Evolutionary conservation across 2,888 invertebrate species (phyloP).

Genomic region (Drosophila algonquin): DNA sequence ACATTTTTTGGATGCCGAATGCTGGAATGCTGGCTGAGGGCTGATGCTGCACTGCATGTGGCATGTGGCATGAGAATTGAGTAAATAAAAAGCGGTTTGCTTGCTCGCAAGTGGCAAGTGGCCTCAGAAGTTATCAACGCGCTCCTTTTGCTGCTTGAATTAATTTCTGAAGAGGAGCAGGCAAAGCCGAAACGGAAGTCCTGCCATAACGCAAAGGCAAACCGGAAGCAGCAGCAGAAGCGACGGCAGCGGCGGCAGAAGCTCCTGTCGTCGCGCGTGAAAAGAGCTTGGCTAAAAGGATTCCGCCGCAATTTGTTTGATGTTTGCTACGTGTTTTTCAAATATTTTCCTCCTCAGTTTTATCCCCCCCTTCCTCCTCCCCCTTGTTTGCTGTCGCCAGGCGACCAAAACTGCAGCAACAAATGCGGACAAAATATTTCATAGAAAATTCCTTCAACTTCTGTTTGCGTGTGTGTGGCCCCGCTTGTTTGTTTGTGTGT

Average conservation of each 20-base stretch:
- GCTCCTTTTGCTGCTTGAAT: slow-evolving; percentile 75
- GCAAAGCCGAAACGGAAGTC: slow-evolving; percentile 48
- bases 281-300: slow-evolving; percentile 74
- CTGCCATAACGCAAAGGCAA: slow-evolving; percentile 69
- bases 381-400: slow-evolving; percentile 29
- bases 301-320: slow-evolving; percentile 76
- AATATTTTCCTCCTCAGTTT: slow-evolving; percentile 66
- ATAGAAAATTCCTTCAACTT: slow-evolving; percentile 46
- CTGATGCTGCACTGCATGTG: slow-evolving; percentile 34
- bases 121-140: slow-evolving; percentile 70
- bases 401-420: slow-evolving; percentile 59
- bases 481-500: slow-evolving; percentile 14
- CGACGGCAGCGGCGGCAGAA: slow-evolving; percentile 24
- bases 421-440: slow-evolving; percentile 44
- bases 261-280: slow-evolving; percentile 51
- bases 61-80: slow-evolving; percentile 40
- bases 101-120: slow-evolving; percentile 49
- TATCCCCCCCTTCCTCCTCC: slow-evolving; percentile 15
- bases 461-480: slow-evolving; percentile 17
- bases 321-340: slow-evolving; percentile 77
- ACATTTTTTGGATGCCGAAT: slow-evolving; percentile 10
- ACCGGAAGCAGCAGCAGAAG: slow-evolving; percentile 55
- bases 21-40: slow-evolving; percentile 13
- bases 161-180: slow-evolving; percentile 58
- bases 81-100: slow-evolving; percentile 34